Conservation (phyloP, 92 coral and sea anemone species). For the Virgularia gustaviana region DNA sequence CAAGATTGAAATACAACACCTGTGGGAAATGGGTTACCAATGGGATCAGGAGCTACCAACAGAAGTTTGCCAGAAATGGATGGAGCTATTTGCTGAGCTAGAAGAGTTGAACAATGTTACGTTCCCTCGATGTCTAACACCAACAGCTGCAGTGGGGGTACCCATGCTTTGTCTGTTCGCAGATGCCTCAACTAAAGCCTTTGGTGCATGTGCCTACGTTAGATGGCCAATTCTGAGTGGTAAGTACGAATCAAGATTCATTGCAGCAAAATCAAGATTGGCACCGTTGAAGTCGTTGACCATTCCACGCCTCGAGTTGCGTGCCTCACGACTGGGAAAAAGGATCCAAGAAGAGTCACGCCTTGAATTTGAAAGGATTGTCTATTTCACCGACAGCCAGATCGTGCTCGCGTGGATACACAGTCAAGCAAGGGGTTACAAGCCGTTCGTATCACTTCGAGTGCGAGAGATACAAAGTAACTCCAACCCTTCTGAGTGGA, state of each 20-base stretch:
- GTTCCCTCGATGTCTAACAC: constrained; percentile 53
- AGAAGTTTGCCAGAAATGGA: constrained; percentile 41
- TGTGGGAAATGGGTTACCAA: constrained; percentile 22
- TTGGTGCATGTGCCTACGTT: constrained; percentile 43
- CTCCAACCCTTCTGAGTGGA: constrained; percentile 51
- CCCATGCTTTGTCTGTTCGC: constrained; percentile 51
- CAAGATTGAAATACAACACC: constrained; percentile 30
- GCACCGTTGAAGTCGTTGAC: constrained; percentile 25
- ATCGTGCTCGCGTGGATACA: constrained; percentile 47
- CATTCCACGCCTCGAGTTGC: constrained; percentile 22
- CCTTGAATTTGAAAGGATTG: constrained; percentile 28
- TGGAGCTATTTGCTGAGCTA: constrained; percentile 28
- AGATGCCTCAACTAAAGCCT: constrained; percentile 45
- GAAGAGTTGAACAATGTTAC: constrained; percentile 33
- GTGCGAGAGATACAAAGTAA: constrained; percentile 50
- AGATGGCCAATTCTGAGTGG: constrained; percentile 32
- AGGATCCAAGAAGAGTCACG: constrained; percentile 41
- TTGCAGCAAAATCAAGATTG: constrained; percentile 31
- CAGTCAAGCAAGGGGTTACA: constrained; percentile 43
- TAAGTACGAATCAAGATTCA: constrained; percentile 14
- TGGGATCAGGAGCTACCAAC: constrained; percentile 47
- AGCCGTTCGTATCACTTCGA: constrained; percentile 59
- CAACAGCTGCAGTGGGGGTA: constrained; percentile 32
- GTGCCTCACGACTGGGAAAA: constrained; percentile 10
- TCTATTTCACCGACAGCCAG: constrained; percentile 49